These are phyloP conservation scores for Cephalopholis sonnerati DNA, from an alignment of 2,113 vertebrate genomes.

Conservation along the genomic window DNA sequence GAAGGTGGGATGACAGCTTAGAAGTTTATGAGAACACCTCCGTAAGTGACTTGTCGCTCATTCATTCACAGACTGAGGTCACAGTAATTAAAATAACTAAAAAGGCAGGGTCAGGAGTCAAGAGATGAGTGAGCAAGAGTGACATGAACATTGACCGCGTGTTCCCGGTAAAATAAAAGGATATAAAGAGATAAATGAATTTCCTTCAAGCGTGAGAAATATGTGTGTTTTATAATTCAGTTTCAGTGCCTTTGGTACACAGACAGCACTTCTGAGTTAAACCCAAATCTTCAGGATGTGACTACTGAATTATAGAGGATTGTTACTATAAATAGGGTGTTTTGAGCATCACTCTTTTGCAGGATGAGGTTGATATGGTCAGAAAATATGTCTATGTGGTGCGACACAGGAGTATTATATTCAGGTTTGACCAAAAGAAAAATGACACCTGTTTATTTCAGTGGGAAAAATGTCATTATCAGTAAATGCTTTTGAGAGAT, in stretches of 20 bases:
- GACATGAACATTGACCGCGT: constrained; percentile 71
- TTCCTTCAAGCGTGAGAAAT: neutral
- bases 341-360: too few species aligned
- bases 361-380: neutral
- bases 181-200: constrained; percentile 21
- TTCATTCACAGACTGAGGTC: constrained; percentile 70
- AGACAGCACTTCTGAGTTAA: neutral
- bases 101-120: constrained; percentile 17
- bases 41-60: constrained; percentile 32
- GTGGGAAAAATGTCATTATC: neutral
- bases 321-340: neutral
- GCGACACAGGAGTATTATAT: neutral
- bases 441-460: neutral
- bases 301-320: neutral
- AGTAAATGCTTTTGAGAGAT: too few species aligned
- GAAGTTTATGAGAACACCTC: constrained; percentile 45
- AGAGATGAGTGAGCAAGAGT: neutral
- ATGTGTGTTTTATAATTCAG: neutral
- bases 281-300: neutral
- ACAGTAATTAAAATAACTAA: constrained; percentile 33
- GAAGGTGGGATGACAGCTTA: constrained; percentile 20
- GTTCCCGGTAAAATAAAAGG: constrained; percentile 25
- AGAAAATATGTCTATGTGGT: neutral
- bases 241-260: neutral
- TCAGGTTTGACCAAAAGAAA: neutral